Base-by-base conservation (phyloP, 2,113 vertebrate genomes). In the Pomatostomus ruficeps region DNA sequence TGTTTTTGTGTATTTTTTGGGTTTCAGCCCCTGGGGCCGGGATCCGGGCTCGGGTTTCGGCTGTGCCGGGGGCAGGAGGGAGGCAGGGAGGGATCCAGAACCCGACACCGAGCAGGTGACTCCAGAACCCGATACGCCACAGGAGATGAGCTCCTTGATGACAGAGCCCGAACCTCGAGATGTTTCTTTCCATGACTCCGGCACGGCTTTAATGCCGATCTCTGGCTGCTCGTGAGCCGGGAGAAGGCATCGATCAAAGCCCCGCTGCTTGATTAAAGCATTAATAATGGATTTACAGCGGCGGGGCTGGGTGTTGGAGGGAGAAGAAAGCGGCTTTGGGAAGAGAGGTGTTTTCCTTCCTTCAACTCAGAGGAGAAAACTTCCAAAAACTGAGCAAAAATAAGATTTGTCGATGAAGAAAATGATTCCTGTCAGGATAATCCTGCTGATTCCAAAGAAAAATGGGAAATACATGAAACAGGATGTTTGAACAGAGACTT, bases 21-120 rank as follows among this genome's bases (percentile, higher is more conserved):
- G 26, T 49, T 4, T 19, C 4, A 9, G 52, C 63, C 7, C 13
- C 16, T 51, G 18, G 0, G 4, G 43, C 67, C 0, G 40, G 2
- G 58, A 78, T 33, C 51, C 23, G 6, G 66, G 21, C 49, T 89
- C 55, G 1, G 29, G 42, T 88, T 93, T 75, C 92, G 15, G 55
- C 55, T 1, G 4, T 13, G 29, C 4, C 10, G 3, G 31, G 29
- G 54, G 4, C 59, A 89, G 68, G 28, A 33, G 29, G 29, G 74
- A n/a, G n/a, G n/a, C n/a, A n/a, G n/a, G n/a, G n/a, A n/a, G n/a
- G n/a, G n/a, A n/a, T n/a, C n/a, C n/a, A n/a, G n/a, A 92, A 96
- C 90, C 15, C 1, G 33, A 92, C 49, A 72, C 77, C 61, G 2
- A n/a, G n/a, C n/a, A n/a, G n/a, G n/a, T n/a, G n/a, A n/a, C n/a